Conservation (phyloP, 1,140 invertebrate species). For the Sitobion miscanthi region DNA sequence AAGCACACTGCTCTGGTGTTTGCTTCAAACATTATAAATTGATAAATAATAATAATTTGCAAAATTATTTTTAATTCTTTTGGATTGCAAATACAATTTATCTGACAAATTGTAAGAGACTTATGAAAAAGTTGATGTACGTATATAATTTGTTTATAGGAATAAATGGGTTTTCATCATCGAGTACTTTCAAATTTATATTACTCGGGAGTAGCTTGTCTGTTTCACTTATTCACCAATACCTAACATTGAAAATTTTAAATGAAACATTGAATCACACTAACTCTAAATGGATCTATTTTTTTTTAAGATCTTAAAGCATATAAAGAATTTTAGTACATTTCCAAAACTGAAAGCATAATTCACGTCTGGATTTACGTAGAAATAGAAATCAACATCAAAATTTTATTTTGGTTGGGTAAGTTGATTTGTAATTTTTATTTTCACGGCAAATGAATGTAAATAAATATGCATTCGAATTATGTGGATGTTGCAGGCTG, state of each 20-base stretch:
- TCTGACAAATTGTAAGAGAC: not conserved
- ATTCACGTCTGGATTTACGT: not conserved
- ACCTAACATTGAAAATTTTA: not conserved
- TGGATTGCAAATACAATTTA: not conserved
- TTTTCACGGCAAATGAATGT: not conserved
- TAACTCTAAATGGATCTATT: not conserved
- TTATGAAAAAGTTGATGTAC: not conserved
- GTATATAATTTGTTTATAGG: not conserved
- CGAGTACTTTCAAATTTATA: not conserved
- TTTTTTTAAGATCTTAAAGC: not conserved
- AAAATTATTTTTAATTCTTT: slow-evolving; percentile 1
- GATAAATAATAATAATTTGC: not conserved
- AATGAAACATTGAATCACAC: too few relatives aligned
- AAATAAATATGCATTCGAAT: not conserved
- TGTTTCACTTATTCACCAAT: not conserved
- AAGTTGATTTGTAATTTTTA: not conserved
- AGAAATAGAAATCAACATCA: not conserved
- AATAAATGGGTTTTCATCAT: slow-evolving; percentile 15
- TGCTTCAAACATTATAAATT: too few relatives aligned
- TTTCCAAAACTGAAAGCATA: not conserved
- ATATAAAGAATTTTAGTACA: not conserved
- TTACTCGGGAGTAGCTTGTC: too few relatives aligned
- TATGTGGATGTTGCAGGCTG: not conserved
- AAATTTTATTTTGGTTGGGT: not conserved
- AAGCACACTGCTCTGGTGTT: too few relatives aligned